phyloP scores from a whole-genome alignment of 2,113 vertebrate genomes.

The Calcarius ornatus region DNA sequence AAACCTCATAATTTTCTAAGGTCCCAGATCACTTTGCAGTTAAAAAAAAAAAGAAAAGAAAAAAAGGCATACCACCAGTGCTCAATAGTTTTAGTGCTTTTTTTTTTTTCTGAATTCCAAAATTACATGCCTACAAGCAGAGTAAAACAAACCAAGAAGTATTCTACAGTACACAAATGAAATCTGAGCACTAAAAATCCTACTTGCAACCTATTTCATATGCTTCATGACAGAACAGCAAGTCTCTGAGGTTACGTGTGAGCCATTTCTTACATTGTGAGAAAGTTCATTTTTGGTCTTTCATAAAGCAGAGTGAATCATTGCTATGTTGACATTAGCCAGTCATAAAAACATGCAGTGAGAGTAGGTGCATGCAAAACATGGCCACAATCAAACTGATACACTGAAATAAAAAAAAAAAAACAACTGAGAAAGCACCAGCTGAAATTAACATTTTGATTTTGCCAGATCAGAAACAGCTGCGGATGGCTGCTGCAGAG shows the following conservation, averaged over 20 bases:
- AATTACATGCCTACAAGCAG: conserved; percentile 63
- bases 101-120: conserved; percentile 61
- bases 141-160: conserved; percentile 45
- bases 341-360: conserved; percentile 73
- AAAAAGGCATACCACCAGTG: conserved; percentile 69
- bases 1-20: conserved; percentile 66
- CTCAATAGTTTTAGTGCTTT: conserved; percentile 74
- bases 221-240: conserved; percentile 62
- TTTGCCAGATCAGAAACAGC: conserved; percentile 54
- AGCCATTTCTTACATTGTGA: conserved; percentile 49
- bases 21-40: conserved; percentile 53
- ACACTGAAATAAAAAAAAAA: neutral
- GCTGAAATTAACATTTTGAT: conserved; percentile 61
- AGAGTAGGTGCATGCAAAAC: conserved; percentile 73
- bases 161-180: conserved; percentile 61
- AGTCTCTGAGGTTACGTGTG: conserved; percentile 62
- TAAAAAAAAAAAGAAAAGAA: neutral
- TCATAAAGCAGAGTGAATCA: conserved; percentile 49
- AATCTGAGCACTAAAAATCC: conserved; percentile 63
- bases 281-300: conserved; percentile 70
- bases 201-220: conserved; percentile 63
- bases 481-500: conserved; percentile 43
- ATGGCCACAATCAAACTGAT: conserved; percentile 67
- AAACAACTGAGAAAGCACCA: conserved; percentile 56
- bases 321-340: conserved; percentile 56